These are phyloP conservation scores for Scomberomorus guttatus DNA, from an alignment of 2,797 vertebrate genomes.

Conservation along the genomic window DNA sequence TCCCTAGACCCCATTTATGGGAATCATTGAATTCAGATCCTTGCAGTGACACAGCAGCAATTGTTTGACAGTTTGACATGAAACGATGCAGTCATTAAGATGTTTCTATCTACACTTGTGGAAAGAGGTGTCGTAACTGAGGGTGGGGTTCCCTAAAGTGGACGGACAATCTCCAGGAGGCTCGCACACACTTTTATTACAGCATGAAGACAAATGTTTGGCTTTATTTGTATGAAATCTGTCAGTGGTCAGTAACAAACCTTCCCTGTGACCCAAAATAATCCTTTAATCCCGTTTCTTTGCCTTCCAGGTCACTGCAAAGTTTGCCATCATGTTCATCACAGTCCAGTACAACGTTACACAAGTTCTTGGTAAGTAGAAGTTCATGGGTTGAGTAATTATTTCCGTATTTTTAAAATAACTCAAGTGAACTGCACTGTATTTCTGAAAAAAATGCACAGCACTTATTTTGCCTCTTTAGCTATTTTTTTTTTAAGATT, in stretches of 20 bases:
- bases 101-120: neutral
- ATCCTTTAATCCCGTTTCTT: constrained; percentile 6
- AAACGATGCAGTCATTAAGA: neutral
- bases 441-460: neutral
- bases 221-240: neutral
- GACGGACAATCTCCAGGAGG: neutral
- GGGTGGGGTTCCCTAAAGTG: neutral
- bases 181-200: neutral
- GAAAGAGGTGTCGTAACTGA: neutral
- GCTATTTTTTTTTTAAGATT: neutral
- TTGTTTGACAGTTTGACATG: neutral
- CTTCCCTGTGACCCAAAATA: neutral
- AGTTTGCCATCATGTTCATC: constrained; percentile 89
- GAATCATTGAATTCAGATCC: constrained; percentile 1
- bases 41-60: constrained; percentile 22
- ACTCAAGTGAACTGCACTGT: neutral
- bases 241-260: neutral
- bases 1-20: constrained; percentile 21
- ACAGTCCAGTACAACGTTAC: constrained; percentile 91
- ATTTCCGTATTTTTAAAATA: neutral
- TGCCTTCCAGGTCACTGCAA: constrained; percentile 85
- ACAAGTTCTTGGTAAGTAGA: constrained; percentile 82
- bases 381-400: neutral
- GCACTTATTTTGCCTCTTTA: neutral
- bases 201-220: neutral